phyloP scores from a whole-genome alignment of 2,797 vertebrate genomes.

The Paratrypauchen microcephalus region DNA sequence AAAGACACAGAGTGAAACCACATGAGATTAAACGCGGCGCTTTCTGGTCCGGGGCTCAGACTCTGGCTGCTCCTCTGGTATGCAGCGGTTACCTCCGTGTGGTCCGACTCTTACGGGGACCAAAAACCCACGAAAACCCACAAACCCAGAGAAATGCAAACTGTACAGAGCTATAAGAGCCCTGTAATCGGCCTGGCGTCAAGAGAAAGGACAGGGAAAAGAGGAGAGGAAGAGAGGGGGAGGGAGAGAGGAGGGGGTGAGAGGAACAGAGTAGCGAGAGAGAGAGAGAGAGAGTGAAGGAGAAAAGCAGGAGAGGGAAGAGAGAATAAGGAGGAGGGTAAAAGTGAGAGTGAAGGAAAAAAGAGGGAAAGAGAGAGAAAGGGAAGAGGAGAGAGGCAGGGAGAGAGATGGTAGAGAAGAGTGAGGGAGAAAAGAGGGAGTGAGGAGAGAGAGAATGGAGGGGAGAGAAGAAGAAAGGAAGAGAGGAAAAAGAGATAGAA shows the following conservation, averaged over 20 bases:
- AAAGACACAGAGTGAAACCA: background rate
- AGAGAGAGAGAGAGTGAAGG: background rate
- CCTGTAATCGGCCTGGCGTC: constrained; percentile 52
- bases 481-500: too few relatives aligned
- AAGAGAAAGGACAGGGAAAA: constrained; percentile 28
- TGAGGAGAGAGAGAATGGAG: too few relatives aligned
- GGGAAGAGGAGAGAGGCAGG: too few relatives aligned
- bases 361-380: too few relatives aligned
- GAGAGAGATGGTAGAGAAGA: too few relatives aligned
- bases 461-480: too few relatives aligned
- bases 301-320: too few relatives aligned
- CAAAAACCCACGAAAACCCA: constrained; percentile 18
- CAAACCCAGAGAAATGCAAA: constrained; percentile 39
- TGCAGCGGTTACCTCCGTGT: constrained; percentile 26
- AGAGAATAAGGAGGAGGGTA: too few relatives aligned
- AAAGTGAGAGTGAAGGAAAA: too few relatives aligned
- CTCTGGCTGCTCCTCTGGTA: background rate
- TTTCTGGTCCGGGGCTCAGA: background rate
- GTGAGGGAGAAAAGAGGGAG: too few relatives aligned
- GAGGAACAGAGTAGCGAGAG: background rate
- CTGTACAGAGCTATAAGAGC: constrained; percentile 33
- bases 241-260: constrained; percentile 23
- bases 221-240: constrained; percentile 28
- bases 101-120: constrained; percentile 7
- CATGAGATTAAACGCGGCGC: constrained; percentile 11